A percentile compares a stretch with the other conserved stretches of the same genome.
phyloP scores from a whole-genome alignment of 1,140 invertebrate genomes.

The Pogonognathellus flavescens region DNA sequence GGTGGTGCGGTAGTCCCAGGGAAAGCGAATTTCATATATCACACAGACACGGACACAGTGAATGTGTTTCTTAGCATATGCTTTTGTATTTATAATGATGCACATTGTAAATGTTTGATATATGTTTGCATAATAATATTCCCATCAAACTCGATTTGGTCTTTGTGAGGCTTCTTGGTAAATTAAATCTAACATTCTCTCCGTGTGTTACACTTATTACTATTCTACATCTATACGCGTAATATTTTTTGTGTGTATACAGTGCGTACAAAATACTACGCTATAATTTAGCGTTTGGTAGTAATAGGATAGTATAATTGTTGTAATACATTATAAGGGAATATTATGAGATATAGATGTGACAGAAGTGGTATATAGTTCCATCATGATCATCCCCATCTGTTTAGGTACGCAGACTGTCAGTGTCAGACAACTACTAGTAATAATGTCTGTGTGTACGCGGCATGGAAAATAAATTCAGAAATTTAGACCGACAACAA shows the following conservation, averaged over 20 bases:
- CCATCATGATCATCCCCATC: not conserved
- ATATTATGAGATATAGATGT: too few species aligned
- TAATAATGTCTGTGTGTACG: not conserved
- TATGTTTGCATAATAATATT: not conserved
- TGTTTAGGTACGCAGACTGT: constrained; percentile 4
- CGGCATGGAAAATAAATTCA: constrained; percentile 22
- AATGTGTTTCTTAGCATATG: too few species aligned
- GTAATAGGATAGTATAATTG: too few species aligned
- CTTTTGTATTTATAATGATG: too few species aligned
- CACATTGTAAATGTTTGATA: too few species aligned
- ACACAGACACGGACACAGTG: too few species aligned
- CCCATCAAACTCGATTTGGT: not conserved
- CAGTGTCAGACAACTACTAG: not conserved
- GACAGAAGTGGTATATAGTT: too few species aligned
- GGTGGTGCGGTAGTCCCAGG: too few species aligned
- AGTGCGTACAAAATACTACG: not conserved
- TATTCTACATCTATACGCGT: not conserved
- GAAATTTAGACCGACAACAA: constrained; percentile 39
- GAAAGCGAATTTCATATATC: too few species aligned
- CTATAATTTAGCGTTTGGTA: too few species aligned
- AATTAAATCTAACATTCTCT: constrained; percentile 14
- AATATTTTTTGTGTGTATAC: not conserved
- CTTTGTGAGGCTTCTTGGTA: constrained; percentile 8
- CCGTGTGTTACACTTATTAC: too few species aligned
- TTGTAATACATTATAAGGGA: too few species aligned